Evolutionary conservation across 2,888 invertebrate genomes (phyloP).

Genomic region (Fissipunctia ypsillon): DNA sequence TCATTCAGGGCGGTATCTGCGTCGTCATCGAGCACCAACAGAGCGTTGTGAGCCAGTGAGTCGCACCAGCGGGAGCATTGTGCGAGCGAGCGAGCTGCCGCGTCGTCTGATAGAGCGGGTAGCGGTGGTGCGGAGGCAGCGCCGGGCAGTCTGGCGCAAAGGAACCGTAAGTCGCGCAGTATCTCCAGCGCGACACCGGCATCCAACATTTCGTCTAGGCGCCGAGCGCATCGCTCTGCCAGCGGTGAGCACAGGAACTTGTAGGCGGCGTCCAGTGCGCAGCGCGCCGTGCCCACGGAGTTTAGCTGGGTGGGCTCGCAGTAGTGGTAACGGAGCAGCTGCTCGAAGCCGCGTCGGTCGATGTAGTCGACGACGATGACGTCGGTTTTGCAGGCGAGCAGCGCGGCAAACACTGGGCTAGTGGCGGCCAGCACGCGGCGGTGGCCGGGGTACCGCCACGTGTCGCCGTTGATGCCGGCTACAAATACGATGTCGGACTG

Average conservation of each 20-base stretch:
- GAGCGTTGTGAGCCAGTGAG: slow-evolving; percentile 92
- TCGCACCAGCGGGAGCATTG: slow-evolving; percentile 90
- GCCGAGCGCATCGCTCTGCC: slow-evolving; percentile 92
- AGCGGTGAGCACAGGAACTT: slow-evolving; percentile 93
- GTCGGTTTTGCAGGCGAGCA: slow-evolving; percentile 85
- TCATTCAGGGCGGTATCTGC: slow-evolving; percentile 84
- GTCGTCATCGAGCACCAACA: slow-evolving; percentile 88
- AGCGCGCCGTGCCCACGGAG: slow-evolving; percentile 92
- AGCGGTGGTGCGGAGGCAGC: slow-evolving; percentile 89
- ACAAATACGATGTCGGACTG: slow-evolving; percentile 92
- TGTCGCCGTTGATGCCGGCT: slow-evolving; percentile 92
- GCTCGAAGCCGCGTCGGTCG: slow-evolving; percentile 92
- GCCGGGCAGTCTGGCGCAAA: slow-evolving; percentile 85
- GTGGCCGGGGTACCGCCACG: slow-evolving; percentile 93
- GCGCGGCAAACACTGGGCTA: slow-evolving; percentile 92
- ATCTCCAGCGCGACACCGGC: slow-evolving; percentile 92
- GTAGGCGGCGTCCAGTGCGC: slow-evolving; percentile 93
- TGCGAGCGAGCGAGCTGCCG: slow-evolving; percentile 83
- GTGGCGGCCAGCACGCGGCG: slow-evolving; percentile 91
- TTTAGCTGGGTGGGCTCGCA: slow-evolving; percentile 91
- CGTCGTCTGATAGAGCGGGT: slow-evolving; percentile 82
- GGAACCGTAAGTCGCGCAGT: slow-evolving; percentile 89
- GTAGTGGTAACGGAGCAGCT: slow-evolving; percentile 92
- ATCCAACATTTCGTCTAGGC: slow-evolving; percentile 92
- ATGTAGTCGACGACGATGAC: slow-evolving; percentile 90